Evolutionary conservation across 2,888 invertebrate genomes (phyloP).

Genomic region (Achlya flavicornis): DNA sequence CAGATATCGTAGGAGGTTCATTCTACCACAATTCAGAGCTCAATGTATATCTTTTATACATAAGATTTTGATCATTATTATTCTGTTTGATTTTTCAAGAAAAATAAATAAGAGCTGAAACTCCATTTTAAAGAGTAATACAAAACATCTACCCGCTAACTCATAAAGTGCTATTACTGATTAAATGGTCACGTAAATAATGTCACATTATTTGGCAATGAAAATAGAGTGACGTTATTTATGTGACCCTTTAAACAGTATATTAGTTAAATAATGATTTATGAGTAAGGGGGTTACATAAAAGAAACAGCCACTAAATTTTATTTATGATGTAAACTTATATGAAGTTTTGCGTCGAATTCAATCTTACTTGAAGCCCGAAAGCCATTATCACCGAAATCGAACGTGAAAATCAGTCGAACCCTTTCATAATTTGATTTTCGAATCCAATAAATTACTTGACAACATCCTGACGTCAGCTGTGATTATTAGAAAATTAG

Average conservation of each 20-base stretch:
- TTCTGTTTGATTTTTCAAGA: neutral
- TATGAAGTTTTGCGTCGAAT: neutral
- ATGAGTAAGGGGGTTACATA: too few relatives aligned
- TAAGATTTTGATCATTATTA: neutral
- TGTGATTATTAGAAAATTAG: neutral
- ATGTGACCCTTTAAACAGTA: too few relatives aligned
- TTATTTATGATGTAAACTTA: neutral
- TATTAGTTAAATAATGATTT: too few relatives aligned
- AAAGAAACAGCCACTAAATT: neutral
- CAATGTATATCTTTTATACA: neutral
- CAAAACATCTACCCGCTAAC: too few relatives aligned
- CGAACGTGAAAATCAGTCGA: neutral
- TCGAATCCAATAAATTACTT: neutral
- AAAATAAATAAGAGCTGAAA: neutral
- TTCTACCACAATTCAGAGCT: too few relatives aligned
- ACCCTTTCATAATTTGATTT: constrained; percentile 4
- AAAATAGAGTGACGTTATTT: too few relatives aligned
- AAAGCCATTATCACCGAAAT: neutral
- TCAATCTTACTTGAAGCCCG: neutral
- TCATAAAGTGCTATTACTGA: too few relatives aligned
- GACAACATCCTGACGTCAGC: neutral
- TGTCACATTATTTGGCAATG: too few relatives aligned
- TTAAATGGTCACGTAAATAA: too few relatives aligned
- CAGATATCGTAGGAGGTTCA: too few relatives aligned
- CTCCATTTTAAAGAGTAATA: too few relatives aligned